Base-by-base conservation (phyloP, 2,797 vertebrate species). In the Ptychadena robeensis region DNA sequence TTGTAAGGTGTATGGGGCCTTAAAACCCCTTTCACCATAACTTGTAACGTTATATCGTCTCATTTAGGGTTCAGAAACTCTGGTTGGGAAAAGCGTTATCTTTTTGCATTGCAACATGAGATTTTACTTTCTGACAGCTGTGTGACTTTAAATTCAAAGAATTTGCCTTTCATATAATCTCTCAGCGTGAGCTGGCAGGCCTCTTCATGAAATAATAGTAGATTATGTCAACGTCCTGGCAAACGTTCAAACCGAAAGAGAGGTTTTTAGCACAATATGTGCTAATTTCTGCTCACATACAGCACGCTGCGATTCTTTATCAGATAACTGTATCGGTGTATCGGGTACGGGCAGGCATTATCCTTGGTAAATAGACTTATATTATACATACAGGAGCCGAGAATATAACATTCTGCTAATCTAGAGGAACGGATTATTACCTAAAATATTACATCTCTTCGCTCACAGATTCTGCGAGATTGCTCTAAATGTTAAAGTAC, bases 381-480 rank as follows among this genome's bases (percentile, higher is more conserved):
- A 22, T 53, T 22, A 53, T 53, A 53, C 18, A n/a, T 28, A 31
- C 10, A 48, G 44, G 38, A 48, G 5, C 11, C 0, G 11, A 37
- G 28, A 11, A 14, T 12, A 27, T 9, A 27, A 11, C 30, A 10
- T 30, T 25, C 22, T 67, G 48, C 40, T 14, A 34, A 78, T 68
- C 11, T 48, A 15, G 30, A 77, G 74, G 38, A 64, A 64, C 22
- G 65, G 74, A 68, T 63, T 64, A 30, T 72, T 64, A 31, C 30
- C 76, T 68, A 8, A 69, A 79, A 68, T 69, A 69, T 69, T 38
- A 32, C 44, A 37, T 77, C 74, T 18, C 10, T 32, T 57, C 38
- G 22, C 78, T 40, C 25, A 63, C 25, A 63, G 34, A 71, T 63
- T 71, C 78, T 63, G 57, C 27, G 31, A 35, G 8, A 32, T 71